Evolutionary conservation across 2,113 vertebrate genomes (phyloP), one percentile per base, ranked within the genome.

Genomic region (Aspidoscelis tigris): DNA sequence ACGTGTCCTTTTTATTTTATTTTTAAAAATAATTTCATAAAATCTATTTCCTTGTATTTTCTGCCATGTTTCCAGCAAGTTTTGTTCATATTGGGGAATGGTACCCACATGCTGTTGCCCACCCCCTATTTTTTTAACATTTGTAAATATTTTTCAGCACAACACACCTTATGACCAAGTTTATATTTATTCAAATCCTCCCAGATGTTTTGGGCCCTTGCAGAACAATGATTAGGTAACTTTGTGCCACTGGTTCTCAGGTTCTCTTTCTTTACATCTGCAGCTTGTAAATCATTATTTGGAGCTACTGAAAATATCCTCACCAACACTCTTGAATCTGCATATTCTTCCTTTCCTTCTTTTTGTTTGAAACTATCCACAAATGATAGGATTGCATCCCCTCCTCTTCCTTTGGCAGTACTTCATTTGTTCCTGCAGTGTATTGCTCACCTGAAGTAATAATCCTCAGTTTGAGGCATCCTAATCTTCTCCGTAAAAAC

Each of bases 401-500:
- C 39, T 78, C 7, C 66, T 44, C 69, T 33, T 53, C 33, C 26
- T 76, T 76, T 12, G 20, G 78, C 86, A 88, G 39, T 72, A 90
- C 53, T 50, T 89, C 85, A 90, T 89, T 76, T 89, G 0, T 76
- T 79, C 50, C 81, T 88, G 33, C 80, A 85, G 33, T 78, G 90
- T 89, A 83, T 84, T 64, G n/a, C 69, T 88, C 84, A 90, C 80
- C 78, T 88, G 41, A 53, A 81, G 68, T 86, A 88, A 83, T 90
- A 92, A 89, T 92, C 71, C 68, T 86, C 87, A 88, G 43, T 88
- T 88, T 93, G 72, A 80, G 76, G 80, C 64, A 44, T 70, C 76
- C 84, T 90, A 87, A 92, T 82, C 78, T 76, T 90, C 77, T 81
- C 82, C 65, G 43, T 55, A 80, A 84, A 83, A 90, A 88, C 73